A percentile compares a stretch with the other conserved stretches of the same genome.
These are phyloP conservation scores for Synergus umbraculus DNA, from an alignment of 2,888 invertebrate genomes.

Conservation along the genomic window DNA sequence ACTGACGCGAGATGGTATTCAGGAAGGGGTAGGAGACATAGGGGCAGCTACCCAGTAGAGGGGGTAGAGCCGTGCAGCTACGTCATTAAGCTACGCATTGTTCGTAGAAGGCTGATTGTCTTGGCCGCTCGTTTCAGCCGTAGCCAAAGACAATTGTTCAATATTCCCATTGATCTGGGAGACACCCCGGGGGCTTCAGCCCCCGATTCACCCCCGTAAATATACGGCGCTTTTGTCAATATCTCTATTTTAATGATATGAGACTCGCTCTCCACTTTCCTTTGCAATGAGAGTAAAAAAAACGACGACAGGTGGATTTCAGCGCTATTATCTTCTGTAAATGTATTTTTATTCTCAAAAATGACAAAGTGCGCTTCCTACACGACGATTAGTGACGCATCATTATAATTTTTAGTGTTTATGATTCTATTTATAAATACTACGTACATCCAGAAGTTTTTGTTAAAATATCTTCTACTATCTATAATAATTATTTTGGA, in stretches of 20 bases:
- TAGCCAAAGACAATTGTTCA: constrained; percentile 77
- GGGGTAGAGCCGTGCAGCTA: constrained; percentile 65
- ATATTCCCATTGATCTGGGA: constrained; percentile 77
- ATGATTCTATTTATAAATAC: constrained; percentile 45
- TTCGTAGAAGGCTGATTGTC: constrained; percentile 76
- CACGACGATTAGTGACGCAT: constrained; percentile 5
- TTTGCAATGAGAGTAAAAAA: constrained; percentile 52
- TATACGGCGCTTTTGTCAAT: constrained; percentile 73
- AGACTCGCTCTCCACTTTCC: constrained; percentile 59
- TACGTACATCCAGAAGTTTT: background rate
- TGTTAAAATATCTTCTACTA: background rate
- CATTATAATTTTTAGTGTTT: constrained; percentile 2
- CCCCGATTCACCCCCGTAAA: constrained; percentile 55
- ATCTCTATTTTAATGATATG: constrained; percentile 77
- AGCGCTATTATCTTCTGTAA: constrained; percentile 13
- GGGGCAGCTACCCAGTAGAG: constrained; percentile 21
- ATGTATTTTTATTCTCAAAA: constrained; percentile 12
- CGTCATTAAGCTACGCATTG: constrained; percentile 77
- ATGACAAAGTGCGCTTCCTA: background rate
- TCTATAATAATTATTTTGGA: too few species aligned
- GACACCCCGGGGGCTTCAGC: constrained; percentile 63
- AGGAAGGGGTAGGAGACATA: constrained; percentile 38
- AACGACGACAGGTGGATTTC: constrained; percentile 19
- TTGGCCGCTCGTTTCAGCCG: constrained; percentile 75
- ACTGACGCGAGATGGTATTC: background rate